Evolutionary conservation across 2,797 vertebrate species (phyloP).

Genomic region (Sphenopsis melanotis): DNA sequence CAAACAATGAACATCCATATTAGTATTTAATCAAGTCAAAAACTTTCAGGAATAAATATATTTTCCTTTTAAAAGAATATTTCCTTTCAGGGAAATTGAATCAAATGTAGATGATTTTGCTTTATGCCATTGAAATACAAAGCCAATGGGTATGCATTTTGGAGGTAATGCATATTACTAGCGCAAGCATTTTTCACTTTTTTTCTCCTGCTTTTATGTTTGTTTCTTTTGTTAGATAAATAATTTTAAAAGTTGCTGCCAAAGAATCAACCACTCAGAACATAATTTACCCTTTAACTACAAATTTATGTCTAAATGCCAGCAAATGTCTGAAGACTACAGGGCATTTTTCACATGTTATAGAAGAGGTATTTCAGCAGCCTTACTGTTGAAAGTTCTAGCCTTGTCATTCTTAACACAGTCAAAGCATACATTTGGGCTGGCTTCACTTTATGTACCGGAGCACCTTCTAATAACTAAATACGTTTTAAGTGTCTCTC

Average conservation of each 20-base stretch:
- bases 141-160: neutral
- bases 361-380: neutral
- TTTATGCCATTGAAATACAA: neutral
- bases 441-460: neutral
- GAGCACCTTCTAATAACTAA: neutral
- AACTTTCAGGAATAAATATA: neutral
- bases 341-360: neutral
- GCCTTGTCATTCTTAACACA: neutral
- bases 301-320: neutral
- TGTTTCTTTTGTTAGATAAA: neutral
- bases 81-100: neutral
- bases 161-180: neutral
- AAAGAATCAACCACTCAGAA: neutral
- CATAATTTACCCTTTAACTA: neutral
- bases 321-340: neutral
- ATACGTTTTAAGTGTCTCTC: neutral
- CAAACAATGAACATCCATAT: neutral
- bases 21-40: neutral
- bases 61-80: neutral
- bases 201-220: neutral
- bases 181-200: neutral
- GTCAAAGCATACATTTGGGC: neutral
- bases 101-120: neutral
- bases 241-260: neutral
- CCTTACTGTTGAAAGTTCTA: neutral